These are phyloP conservation scores for Cheilinus undulatus DNA, from an alignment of 2,113 vertebrate genomes.

Conservation along the genomic window DNA sequence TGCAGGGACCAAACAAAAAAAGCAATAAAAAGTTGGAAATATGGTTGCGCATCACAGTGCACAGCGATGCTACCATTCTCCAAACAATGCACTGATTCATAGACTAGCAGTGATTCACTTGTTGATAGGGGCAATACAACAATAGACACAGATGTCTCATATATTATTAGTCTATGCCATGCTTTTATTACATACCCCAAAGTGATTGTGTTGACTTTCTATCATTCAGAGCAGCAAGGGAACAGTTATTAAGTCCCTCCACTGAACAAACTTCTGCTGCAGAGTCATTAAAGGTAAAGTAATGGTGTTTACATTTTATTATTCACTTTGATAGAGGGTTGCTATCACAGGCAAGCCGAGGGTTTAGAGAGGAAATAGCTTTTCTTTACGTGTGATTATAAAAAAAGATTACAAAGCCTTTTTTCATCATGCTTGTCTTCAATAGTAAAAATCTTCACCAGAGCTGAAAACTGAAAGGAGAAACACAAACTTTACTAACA, in stretches of 20 bases:
- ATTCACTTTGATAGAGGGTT: conserved; percentile 1
- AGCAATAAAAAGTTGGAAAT: background rate
- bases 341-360: background rate
- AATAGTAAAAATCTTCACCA: background rate
- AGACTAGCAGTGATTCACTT: background rate
- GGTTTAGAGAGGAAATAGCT: background rate
- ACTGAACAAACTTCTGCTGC: background rate
- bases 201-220: background rate
- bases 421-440: background rate
- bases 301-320: conserved; percentile 12
- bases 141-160: background rate
- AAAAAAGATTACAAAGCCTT: too few species aligned
- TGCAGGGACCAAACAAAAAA: background rate
- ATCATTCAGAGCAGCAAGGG: background rate
- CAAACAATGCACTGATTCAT: background rate
- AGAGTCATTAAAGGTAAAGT: conserved; percentile 1
- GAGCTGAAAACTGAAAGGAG: background rate
- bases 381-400: background rate
- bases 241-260: background rate
- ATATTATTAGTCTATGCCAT: background rate
- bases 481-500: background rate
- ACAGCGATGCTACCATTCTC: background rate
- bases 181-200: background rate
- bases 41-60: background rate
- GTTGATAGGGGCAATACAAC: background rate